Evolutionary conservation across 2,888 invertebrate species (phyloP), one percentile per base, ranked within the genome.

Genomic region (Lycia hirtaria): DNA sequence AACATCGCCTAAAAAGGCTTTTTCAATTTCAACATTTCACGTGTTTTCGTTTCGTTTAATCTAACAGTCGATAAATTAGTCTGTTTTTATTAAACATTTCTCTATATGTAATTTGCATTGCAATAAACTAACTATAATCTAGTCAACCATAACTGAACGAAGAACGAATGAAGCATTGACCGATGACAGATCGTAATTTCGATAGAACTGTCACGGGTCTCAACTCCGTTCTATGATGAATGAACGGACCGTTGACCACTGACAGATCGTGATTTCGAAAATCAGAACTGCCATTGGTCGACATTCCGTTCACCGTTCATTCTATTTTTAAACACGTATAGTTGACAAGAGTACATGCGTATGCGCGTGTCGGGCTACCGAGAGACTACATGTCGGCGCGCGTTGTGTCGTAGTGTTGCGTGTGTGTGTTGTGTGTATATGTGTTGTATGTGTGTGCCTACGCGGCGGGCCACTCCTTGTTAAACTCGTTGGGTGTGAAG

Each of bases 381-480:
- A 17, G 17, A 35, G 35, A 35, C 35, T 35, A 35, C 35, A 17
- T 17, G 28, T 45, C 45, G 26, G 35, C 38, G 1, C 12, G 12
- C 3, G 22, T 4, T 5, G 3, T 7, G 22, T 6, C n/a, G 28
- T 12, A 9, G 15, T n/a, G 2, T 41, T 35, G 26, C 4, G 26
- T 14, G 22, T 38, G 44, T 14, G 33, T 17, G 58, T 19, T 41
- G 53, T n/a, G 41, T 15, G 7, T 14, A 52, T 44, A 47, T 47
- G 32, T 19, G 17, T 9, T n/a, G 12, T 3, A n/a, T 6, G 49
- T 45, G 59, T 28, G 51, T 17, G 59, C 59, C 75, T 92, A 92
- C 71, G 92, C 92, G 87, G 92, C 88, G 71, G 92, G 91, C 92
- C 92, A 92, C 88, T 92, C 92, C 92, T 92, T 92, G 90, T 81